Conservation (phyloP, 2,113 vertebrate genomes). For the Probosciger aterrimus region DNA sequence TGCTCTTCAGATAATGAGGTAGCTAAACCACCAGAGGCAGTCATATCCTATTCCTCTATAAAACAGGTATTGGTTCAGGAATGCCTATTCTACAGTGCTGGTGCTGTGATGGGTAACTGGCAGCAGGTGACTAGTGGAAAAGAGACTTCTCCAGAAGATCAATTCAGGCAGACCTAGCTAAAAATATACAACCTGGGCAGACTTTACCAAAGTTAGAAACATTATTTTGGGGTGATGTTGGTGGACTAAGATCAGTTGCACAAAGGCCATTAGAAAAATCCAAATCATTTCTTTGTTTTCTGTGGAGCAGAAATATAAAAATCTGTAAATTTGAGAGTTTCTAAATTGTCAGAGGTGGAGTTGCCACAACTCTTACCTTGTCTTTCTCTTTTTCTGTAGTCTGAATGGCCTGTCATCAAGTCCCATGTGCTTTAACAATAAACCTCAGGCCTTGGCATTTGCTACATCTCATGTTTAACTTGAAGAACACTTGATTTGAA, state of each 20-base stretch:
- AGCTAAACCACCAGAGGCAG: background rate
- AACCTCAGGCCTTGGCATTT: background rate
- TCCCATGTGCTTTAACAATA: background rate
- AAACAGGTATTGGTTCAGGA: background rate
- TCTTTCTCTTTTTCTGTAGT: background rate
- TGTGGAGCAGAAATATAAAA: background rate
- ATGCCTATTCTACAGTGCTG: background rate
- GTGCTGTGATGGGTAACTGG: background rate
- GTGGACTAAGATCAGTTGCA: background rate
- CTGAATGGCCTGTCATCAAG: background rate
- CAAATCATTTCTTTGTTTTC: background rate
- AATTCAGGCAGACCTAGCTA: background rate
- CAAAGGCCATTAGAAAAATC: background rate
- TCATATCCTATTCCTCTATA: background rate
- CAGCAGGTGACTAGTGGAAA: background rate
- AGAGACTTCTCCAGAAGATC: background rate
- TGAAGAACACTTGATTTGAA: background rate
- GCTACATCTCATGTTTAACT: background rate
- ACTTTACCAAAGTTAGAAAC: background rate
- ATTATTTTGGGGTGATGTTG: background rate
- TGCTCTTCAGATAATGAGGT: background rate
- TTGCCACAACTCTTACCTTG: background rate
- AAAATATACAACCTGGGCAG: background rate
- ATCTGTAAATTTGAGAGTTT: background rate
- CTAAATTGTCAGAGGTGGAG: background rate